phyloP scores from a whole-genome alignment of 2,888 invertebrate species.

The Heliconius cydno region DNA sequence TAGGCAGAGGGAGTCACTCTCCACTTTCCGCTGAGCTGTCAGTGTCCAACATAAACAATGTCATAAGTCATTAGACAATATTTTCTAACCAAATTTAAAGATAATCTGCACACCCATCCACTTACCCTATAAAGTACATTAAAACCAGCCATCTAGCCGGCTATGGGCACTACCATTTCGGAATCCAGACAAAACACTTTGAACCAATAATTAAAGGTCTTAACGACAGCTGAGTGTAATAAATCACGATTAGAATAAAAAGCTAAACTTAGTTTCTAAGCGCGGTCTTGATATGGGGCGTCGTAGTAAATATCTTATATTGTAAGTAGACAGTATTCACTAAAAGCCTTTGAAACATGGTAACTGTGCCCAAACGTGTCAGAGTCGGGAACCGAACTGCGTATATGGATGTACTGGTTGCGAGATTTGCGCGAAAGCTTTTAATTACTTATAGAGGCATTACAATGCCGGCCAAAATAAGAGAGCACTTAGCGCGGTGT shows the following conservation, averaged over 20 bases:
- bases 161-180: slow-evolving; percentile 16
- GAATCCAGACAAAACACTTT: slow-evolving; percentile 19
- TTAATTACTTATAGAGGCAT: not conserved
- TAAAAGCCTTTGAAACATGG: not conserved
- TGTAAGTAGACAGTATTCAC: not conserved
- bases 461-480: slow-evolving; percentile 21
- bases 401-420: slow-evolving; percentile 29
- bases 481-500: not conserved
- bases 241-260: not conserved
- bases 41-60: too few relatives aligned
- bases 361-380: slow-evolving; percentile 14
- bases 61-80: too few relatives aligned
- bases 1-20: too few relatives aligned
- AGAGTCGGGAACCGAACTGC: slow-evolving; percentile 25
- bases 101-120: not conserved
- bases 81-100: too few relatives aligned
- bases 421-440: slow-evolving; percentile 22
- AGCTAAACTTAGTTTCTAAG: not conserved
- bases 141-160: not conserved
- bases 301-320: not conserved
- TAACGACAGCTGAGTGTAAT: not conserved
- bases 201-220: slow-evolving; percentile 13
- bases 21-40: too few relatives aligned
- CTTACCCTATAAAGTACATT: not conserved
- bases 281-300: not conserved